A percentile compares a stretch with the other conserved stretches of the same genome.
Conservation (phyloP, 1,140 invertebrate species). For the Hycleus cichorii region DNA sequence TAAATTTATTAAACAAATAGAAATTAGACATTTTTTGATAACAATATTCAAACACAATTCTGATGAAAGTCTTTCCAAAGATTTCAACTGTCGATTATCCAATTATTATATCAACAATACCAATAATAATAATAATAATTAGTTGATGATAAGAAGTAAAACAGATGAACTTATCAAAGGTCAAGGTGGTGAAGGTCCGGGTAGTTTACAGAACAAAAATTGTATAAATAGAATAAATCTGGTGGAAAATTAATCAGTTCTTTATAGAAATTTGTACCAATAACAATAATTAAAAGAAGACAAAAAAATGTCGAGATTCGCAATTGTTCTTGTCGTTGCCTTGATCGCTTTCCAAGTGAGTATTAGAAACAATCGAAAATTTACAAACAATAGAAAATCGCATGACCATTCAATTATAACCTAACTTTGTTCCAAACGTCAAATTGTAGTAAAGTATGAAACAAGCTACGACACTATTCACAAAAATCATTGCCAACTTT, state of each 20-base stretch:
- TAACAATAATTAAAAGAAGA: background rate
- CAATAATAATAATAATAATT: too few relatives aligned
- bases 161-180: background rate
- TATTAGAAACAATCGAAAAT: background rate
- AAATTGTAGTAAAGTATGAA: too few relatives aligned
- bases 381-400: background rate
- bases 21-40: too few relatives aligned
- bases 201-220: background rate
- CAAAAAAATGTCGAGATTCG: constrained; percentile 21
- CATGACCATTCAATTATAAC: background rate
- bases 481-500: too few relatives aligned
- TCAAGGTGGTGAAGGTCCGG: constrained; percentile 17
- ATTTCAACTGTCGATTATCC: too few relatives aligned
- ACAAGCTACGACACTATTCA: too few relatives aligned
- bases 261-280: constrained; percentile 1
- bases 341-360: constrained; percentile 27
- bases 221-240: background rate
- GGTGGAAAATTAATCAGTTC: background rate
- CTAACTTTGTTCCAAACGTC: too few relatives aligned
- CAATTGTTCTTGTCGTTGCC: constrained; percentile 19
- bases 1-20: too few relatives aligned
- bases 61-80: too few relatives aligned
- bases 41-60: too few relatives aligned
- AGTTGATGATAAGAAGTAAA: too few relatives aligned
- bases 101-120: too few relatives aligned